Base-by-base conservation (phyloP, 2,113 vertebrate species). In the Leucopsar rothschildi region DNA sequence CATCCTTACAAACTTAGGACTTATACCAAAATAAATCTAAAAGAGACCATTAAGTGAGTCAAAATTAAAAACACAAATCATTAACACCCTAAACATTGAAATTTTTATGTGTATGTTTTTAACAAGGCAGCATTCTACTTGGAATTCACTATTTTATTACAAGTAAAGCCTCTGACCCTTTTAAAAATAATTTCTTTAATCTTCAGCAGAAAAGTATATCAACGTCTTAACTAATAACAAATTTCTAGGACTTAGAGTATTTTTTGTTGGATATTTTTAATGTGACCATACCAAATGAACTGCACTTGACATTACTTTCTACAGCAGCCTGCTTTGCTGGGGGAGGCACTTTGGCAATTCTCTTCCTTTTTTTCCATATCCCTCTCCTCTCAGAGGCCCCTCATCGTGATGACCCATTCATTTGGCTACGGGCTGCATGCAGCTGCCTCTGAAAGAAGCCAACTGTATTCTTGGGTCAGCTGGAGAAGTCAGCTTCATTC, bases 321-420 rank as follows among this genome's bases (percentile, higher is more conserved):
- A 60, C 45, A 90, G 40, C 87, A 94, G 83, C 66, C 55, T 76
- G 86, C 83, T 93, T 86, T 89, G 87, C 92, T 90, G 76, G 82
- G 85, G 87, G 94, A 97, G 90, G 90, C 83, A 91, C 61, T 96
- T 91, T 81, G 88, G 82, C 94, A 88, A 65, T 83, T 79, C 71
- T 73, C 37, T 80, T 73, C 53, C 65, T 56, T 85, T 95, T 89
- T 88, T 94, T 94, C 88, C 61, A 55, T 28, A 37, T 49, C 75
- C 68, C 49, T 88, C 91, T 97, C 88, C 91, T 96, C 91, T 91
- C 89, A 81, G 96, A 96, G 94, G 94, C 93, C 94, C 93, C 94
- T 96, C 82, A 75, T 92, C 49, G 2, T 27, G 82, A 90, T 86
- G 93, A 97, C 87, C 95, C 88, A 76, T 90, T 68, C 87, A 37